Base-by-base conservation (phyloP, 2,797 vertebrate genomes). In the Poeciliopsis presidionis region DNA sequence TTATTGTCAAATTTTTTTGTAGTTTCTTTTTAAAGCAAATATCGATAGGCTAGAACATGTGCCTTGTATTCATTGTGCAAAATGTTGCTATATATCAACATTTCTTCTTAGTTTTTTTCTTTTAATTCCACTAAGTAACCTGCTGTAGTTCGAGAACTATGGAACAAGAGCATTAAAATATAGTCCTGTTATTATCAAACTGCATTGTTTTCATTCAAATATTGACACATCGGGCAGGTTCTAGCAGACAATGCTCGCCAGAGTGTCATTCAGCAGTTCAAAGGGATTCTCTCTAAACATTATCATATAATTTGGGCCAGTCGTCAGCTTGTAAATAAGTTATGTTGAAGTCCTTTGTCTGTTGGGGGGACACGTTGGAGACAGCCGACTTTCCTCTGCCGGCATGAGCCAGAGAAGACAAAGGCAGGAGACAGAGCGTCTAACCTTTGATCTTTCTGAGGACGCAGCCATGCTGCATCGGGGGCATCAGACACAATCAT, bases 381-480 rank as follows among this genome's bases (percentile, higher is more conserved):
- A 94, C 95, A 94, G 94, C 90, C 93, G 95, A 95, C 95, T 95
- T 93, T 89, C 88, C 93, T 93, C 90, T 93, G 91, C 91, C 90
- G 89, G 89, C 94, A 87, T 93, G 92, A 95, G 93, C 88, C 83
- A 61, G 77, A 20, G 85, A 89, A 94, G 94, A 96, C 95, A 96
- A 95, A 94, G 89, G 93, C 92, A 92, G 94, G 94, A 95, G 95
- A 95, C 95, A 95, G 92, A 88, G 90, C 93, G 95, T 95, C 95
- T 96, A 94, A 96, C 93, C 95, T 95, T 96, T 96, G 94, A 96
- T 96, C 95, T 92, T 92, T 93, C 91, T 88, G 90, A 94, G 90
- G 93, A 91, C 87, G 89, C 90, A 87, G 91, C 92, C 92, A 88
- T 90, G 92, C 93, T 80, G 89, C 90, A 82, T 47, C 88, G 88